Evolutionary conservation across 2,113 vertebrate species (phyloP), one percentile per base, ranked within the genome.

Genomic region (Paracanthobrama guichenoti): DNA sequence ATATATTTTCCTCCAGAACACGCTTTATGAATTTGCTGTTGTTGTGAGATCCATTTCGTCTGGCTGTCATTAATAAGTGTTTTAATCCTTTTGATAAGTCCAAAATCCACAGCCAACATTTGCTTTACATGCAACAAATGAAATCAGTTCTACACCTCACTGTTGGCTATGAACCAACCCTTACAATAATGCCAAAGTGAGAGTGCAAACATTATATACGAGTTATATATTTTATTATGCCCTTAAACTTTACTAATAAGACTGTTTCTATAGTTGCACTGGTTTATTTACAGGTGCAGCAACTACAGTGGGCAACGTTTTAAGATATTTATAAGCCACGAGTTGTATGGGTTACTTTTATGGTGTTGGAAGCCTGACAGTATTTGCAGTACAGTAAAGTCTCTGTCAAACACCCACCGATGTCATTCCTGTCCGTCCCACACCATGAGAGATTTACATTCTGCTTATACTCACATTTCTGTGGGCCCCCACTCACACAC

Each of bases 401-500:
- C 46, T 42, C 53, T 64, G 55, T 79, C 77, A 79, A 35, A 39
- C 76, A 79, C 28, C 4, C 2, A 12, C 55, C 11, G 11, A n/a
- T 78, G 31, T 12, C 22, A 62, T 79, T 62, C 76, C 76, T 60
- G 50, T 35, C 50, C 74, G 16, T n/a, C 76, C 76, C 57, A 44
- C 22, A 55, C 28, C 28, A 55, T 35, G 53, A 12, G 2, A n/a
- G 57, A 24, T 42, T 46, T 79, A 24, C 39, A 46, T 13, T 24
- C 35, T 7, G n/a, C n/a, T 62, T n/a, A 53, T 0, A 53, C 22
- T 57, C 50, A 53, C 14, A 53, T 55, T 55, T 53, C 50, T 53
- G 50, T 53, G 50, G 50, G 50, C 16, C 16, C 4, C 4, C n/a
- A n/a, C n/a, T n/a, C n/a, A n/a, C n/a, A n/a, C 53, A 5, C 50